Base-by-base conservation (phyloP, 2,797 vertebrate genomes). In the Sus cebifrons region DNA sequence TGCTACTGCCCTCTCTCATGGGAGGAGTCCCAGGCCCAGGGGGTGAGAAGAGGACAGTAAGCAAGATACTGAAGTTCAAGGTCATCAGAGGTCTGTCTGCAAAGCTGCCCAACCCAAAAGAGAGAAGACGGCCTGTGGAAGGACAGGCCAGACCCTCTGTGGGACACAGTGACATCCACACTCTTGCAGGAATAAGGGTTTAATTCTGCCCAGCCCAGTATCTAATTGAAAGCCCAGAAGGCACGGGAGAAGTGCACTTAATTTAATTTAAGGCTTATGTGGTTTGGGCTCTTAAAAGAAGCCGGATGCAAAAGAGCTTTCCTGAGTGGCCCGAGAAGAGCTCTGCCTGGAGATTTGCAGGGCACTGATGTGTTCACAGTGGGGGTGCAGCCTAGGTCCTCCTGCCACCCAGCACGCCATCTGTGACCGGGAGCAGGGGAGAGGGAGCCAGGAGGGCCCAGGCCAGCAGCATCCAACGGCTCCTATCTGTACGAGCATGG, bases 281-380 rank as follows among this genome's bases (percentile, higher is more conserved):
- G 44, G 89, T 52, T 88, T 92, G 5, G 60, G 27, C 14, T 96
- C 86, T 84, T 79, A 54, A 87, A 92, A 94, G 85, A 79, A 74
- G 32, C 3, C n/a, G 8, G 17, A 75, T 44, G 25, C 44, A 29
- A 36, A 32, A 79, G 20, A 62, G n/a, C 18, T 62, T 94, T 86
- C 27, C 25, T 64, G 7, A 52, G 78, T 60, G 20, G 82, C 90
- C 49, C 14, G 36, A 93, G 82, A 85, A 75, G 40, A 91, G 12
- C 16, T 56, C 15, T 65, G 64, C 64, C 58, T 68, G 54, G 70
- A 56, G 68, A 81, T 9, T 62, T 2, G 1, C 27, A 29, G 15
- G 10, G 23, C 4, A 6, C 3, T 12, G 21, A 1, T 18, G n/a
- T 27, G 67, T 25, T 58, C 60, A 3, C 3, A 5, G 5, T 3